Base-by-base conservation (phyloP, 2,888 invertebrate genomes). In the Onchidella celtica region DNA sequence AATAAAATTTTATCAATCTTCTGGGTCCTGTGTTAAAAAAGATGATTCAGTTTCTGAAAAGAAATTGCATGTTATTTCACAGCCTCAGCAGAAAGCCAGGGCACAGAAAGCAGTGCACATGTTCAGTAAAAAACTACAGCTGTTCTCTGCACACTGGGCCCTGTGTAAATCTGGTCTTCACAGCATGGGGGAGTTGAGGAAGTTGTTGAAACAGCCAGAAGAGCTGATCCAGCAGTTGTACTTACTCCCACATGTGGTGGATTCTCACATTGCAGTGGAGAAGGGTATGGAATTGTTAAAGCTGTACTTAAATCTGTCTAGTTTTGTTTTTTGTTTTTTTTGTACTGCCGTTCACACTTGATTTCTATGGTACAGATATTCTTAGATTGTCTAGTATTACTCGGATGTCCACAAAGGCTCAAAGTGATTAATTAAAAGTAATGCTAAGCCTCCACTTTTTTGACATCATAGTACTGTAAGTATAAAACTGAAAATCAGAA, bases 221-320 rank as follows among this genome's bases (percentile, higher is more conserved):
- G 75, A 76, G 3, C 38, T 76, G 11, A 76, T 76, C 59, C 65
- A 65, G 24, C 40, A 65, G 47, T n/a, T 76, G 47, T 76, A 76
- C 75, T 32, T n/a, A 17, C 65, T 65, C 47, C 65, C 75, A 11
- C 29, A 29, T 76, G 47, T 76, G n/a, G 21, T 76, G 27, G 65
- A 76, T 2, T 14, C 38, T 32, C 21, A 36, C n/a, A n/a, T n/a
- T 17, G 47, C 40, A 14, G n/a, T 47, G 32, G 14, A 21, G 32
- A 65, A 17, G 4, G 75, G 65, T 76, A 9, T n/a, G 32, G 21
- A 6, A 27, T 0, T 29, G n/a, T n/a, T n/a, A n/a, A n/a, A n/a
- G n/a, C n/a, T n/a, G n/a, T n/a, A n/a, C n/a, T n/a, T n/a, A n/a
- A n/a, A n/a, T n/a, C n/a, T n/a, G n/a, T 55, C 17, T 9, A 55